Evolutionary conservation across 2,797 vertebrate genomes (phyloP).

Genomic region (Dryobates pubescens): DNA sequence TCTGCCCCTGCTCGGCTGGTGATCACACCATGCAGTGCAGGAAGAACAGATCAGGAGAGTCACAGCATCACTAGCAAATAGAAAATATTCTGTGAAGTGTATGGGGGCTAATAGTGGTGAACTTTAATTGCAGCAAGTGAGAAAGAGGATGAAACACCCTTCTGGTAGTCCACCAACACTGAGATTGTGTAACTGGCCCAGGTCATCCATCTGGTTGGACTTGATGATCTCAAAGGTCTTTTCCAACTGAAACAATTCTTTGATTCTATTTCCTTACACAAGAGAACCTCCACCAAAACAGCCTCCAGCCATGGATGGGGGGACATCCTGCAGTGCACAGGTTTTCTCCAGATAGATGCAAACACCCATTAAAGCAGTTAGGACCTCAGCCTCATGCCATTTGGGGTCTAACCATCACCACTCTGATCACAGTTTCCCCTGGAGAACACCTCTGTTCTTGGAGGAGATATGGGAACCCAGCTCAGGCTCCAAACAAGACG

Average conservation of each 20-base stretch:
- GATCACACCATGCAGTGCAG: accelerated
- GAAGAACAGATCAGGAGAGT: background rate
- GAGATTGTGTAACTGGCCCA: conserved; percentile 8
- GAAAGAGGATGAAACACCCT: background rate
- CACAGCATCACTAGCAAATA: background rate
- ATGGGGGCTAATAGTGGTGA: background rate
- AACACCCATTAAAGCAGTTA: background rate
- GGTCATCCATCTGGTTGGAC: background rate
- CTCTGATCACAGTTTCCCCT: accelerated
- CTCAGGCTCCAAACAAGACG: background rate
- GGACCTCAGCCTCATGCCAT: accelerated
- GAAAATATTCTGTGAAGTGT: background rate
- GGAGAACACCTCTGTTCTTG: background rate
- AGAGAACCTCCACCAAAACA: background rate
- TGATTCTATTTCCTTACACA: too few species aligned
- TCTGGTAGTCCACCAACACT: background rate
- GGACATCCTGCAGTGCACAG: background rate
- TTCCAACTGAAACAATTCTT: too few species aligned
- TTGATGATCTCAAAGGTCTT: too few species aligned
- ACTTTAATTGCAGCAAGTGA: background rate
- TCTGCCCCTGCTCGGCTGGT: background rate
- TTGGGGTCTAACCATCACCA: background rate
- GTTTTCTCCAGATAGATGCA: background rate
- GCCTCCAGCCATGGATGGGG: background rate
- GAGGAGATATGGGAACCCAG: background rate